Evolutionary conservation across 1,140 invertebrate genomes (phyloP).

Genomic region (Calliphora vicina): DNA sequence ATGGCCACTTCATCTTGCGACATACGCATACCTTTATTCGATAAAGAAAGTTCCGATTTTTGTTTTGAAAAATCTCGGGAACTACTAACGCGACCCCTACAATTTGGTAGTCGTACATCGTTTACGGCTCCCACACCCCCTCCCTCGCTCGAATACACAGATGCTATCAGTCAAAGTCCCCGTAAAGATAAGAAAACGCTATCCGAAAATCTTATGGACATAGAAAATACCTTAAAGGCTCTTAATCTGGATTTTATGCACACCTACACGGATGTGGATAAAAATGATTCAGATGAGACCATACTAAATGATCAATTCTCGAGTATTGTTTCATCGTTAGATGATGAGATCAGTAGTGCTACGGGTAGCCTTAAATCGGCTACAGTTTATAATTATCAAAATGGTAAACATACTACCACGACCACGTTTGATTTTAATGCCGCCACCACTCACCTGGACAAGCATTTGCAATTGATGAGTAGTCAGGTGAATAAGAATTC

Average conservation of each 20-base stretch:
- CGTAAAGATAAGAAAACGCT: slow-evolving; percentile 45
- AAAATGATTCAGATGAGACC: slow-evolving; percentile 62
- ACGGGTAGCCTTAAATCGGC: slow-evolving; percentile 57
- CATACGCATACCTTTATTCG: slow-evolving; percentile 72
- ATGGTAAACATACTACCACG: slow-evolving; percentile 46
- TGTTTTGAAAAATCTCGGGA: slow-evolving; percentile 77
- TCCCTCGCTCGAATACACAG: background rate
- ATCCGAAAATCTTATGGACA: slow-evolving; percentile 61
- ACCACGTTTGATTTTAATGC: slow-evolving; percentile 61
- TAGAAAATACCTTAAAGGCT: slow-evolving; percentile 61
- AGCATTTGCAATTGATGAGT: slow-evolving; percentile 58
- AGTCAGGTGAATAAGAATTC: slow-evolving; percentile 42
- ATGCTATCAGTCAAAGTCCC: slow-evolving; percentile 8
- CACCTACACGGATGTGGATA: slow-evolving; percentile 61
- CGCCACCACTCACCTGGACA: slow-evolving; percentile 58
- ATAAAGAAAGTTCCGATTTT: slow-evolving; percentile 77
- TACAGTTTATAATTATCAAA: slow-evolving; percentile 56
- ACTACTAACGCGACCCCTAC: slow-evolving; percentile 69
- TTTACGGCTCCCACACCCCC: slow-evolving; percentile 27
- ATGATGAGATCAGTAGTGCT: slow-evolving; percentile 60
- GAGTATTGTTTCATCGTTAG: slow-evolving; percentile 50
- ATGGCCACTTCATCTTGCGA: slow-evolving; percentile 41
- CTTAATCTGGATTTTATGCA: slow-evolving; percentile 62
- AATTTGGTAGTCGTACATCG: slow-evolving; percentile 41
- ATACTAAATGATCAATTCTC: slow-evolving; percentile 58